Evolutionary conservation across 2,797 vertebrate genomes (phyloP), one percentile per base, ranked within the genome.

Genomic region (Tauraco hartlaubi): DNA sequence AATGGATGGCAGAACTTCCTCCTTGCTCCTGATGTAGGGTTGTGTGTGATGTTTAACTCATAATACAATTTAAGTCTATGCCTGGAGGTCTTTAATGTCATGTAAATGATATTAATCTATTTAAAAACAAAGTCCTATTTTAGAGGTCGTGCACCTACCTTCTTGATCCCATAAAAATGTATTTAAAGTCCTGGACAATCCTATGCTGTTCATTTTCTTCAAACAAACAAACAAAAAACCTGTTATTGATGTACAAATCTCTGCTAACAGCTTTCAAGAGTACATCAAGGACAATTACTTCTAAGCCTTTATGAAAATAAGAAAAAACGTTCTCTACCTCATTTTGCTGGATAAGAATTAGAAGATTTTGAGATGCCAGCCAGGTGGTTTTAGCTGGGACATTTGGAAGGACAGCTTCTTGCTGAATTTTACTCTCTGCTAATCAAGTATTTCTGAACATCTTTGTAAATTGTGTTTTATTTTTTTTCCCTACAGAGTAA

Each of bases 241-340:
- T 51, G 12, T 9, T 66, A 31, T 39, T 80, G 58, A 44, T 54
- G 31, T 91, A 64, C 80, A 90, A 90, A 77, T 78, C 54, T 79
- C 64, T 78, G 35, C 41, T 80, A 71, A 54, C 14, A 72, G 28
- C 62, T 90, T 94, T 86, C n/a, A 68, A 76, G 74, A 92, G 56
- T 84, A 73, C 49, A 90, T 95, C 90, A 94, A 96, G 85, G 90
- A 79, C 62, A 87, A 72, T 75, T 91, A 56, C 58, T 91, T 87
- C 62, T 78, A 91, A 91, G 46, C 16, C 18, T 68, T 78, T 86
- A 33, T 90, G 43, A 90, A 92, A 84, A 77, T 21, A 81, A 88
- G 58, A 46, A 85, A 73, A 86, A 84, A 66, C 31, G 51, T 93
- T 82, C 5, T 7, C 63, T 85, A 43, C 35, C n/a, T 8, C 19